Evolutionary conservation across 2,888 invertebrate species (phyloP).

Genomic region (Aricia artaxerxes): DNA sequence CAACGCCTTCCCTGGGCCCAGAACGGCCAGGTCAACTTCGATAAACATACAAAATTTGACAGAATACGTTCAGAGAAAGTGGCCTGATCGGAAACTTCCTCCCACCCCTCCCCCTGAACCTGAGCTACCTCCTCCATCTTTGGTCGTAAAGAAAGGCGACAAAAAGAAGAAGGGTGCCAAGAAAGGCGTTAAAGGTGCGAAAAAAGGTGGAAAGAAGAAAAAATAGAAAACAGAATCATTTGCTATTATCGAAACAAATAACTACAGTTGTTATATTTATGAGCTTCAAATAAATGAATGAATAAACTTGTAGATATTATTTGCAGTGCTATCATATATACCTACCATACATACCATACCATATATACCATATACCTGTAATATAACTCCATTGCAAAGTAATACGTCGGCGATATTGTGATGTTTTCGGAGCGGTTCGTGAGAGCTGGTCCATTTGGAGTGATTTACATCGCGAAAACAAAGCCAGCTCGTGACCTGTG

Average conservation of each 20-base stretch:
- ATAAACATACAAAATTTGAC: conserved; percentile 48
- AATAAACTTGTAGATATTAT: too few relatives aligned
- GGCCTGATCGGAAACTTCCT: conserved; percentile 55
- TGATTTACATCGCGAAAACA: conserved; percentile 56
- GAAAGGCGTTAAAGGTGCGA: not conserved
- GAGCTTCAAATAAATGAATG: too few relatives aligned
- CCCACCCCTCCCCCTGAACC: conserved; percentile 50
- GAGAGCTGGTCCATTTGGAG: conserved; percentile 46
- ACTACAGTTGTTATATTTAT: too few relatives aligned
- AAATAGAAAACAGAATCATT: not conserved
- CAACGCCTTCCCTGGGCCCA: conserved; percentile 49
- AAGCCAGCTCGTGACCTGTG: conserved; percentile 48
- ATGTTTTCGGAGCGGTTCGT: conserved; percentile 36
- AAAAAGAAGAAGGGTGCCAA: conserved; percentile 39
- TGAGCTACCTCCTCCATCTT: conserved; percentile 31
- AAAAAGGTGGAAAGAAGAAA: conserved; percentile 6
- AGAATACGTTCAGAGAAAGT: conserved; percentile 54
- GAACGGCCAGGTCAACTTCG: conserved; percentile 44
- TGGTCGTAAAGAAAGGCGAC: not conserved
- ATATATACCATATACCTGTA: not conserved
- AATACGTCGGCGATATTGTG: conserved; percentile 6
- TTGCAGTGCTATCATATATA: not conserved
- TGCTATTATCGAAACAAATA: too few relatives aligned
- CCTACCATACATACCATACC: too few relatives aligned
- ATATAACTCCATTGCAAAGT: not conserved